phyloP scores from a whole-genome alignment of 2,113 vertebrate genomes.

The Sporophila hypoxantha region DNA sequence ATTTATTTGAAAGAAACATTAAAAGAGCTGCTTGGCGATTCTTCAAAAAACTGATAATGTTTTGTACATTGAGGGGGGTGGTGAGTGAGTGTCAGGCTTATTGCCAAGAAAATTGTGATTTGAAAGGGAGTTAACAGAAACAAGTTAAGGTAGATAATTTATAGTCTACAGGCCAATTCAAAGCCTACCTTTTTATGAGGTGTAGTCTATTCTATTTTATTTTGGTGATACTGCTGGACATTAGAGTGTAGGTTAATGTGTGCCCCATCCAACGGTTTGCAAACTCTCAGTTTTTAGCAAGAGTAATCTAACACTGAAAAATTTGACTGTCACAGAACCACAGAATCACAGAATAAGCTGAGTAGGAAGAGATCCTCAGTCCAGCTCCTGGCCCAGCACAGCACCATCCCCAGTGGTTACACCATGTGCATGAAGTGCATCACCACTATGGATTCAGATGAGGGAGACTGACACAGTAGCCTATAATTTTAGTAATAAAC shows the following conservation, averaged over 20 bases:
- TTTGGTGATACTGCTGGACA: not conserved
- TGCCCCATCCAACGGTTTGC: not conserved
- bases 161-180: not conserved
- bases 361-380: not conserved
- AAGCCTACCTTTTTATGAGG: not conserved
- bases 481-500: not conserved
- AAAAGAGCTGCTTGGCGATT: not conserved
- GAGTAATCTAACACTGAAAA: not conserved
- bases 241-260: not conserved
- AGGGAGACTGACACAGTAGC: not conserved
- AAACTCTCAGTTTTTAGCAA: not conserved
- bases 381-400: not conserved
- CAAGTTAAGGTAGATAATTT: not conserved
- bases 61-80: not conserved
- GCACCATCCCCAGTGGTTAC: not conserved
- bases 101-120: not conserved
- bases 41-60: not conserved
- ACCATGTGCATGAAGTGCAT: not conserved
- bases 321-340: not conserved
- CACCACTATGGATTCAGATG: not conserved
- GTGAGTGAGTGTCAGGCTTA: not conserved
- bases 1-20: conserved; percentile 2
- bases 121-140: not conserved
- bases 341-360: not conserved
- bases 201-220: not conserved